A percentile compares a stretch with the other conserved stretches of the same genome.
Conservation (phyloP, 2,797 vertebrate species). For the Coccyzus lansbergi region DNA sequence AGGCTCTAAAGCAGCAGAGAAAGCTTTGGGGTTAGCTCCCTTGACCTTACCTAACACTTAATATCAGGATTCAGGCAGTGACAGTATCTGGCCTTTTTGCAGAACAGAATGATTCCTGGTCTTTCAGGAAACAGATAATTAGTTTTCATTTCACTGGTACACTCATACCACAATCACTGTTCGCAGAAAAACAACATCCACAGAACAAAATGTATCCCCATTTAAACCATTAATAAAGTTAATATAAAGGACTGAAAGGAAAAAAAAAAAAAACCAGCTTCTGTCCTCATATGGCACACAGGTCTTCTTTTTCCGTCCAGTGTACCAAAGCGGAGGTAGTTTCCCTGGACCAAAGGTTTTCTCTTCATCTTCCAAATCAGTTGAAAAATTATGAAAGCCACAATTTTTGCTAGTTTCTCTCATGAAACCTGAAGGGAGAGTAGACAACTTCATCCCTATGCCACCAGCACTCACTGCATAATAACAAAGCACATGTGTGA, state of each 20-base stretch:
- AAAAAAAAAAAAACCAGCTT: neutral
- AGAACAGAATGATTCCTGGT: neutral
- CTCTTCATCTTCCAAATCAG: neutral
- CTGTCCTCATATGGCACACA: neutral
- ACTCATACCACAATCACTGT: neutral
- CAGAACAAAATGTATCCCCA: neutral
- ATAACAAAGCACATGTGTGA: neutral
- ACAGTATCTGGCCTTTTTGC: neutral
- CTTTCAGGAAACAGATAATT: neutral
- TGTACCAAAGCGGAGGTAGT: neutral
- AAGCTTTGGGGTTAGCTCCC: neutral
- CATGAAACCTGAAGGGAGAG: neutral
- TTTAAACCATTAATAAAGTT: neutral
- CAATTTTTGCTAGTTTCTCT: neutral
- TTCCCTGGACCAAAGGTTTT: neutral
- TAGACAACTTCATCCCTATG: neutral
- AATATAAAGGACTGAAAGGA: neutral
- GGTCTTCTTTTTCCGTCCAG: neutral
- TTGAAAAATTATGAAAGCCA: neutral
- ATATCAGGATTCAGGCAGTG: neutral
- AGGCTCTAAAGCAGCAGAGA: neutral
- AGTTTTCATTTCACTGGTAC: neutral
- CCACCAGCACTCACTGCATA: neutral
- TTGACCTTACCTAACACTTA: neutral
- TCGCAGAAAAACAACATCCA: neutral